Conservation (phyloP, 2,113 vertebrate species). For the Melanerpes formicivorus region DNA sequence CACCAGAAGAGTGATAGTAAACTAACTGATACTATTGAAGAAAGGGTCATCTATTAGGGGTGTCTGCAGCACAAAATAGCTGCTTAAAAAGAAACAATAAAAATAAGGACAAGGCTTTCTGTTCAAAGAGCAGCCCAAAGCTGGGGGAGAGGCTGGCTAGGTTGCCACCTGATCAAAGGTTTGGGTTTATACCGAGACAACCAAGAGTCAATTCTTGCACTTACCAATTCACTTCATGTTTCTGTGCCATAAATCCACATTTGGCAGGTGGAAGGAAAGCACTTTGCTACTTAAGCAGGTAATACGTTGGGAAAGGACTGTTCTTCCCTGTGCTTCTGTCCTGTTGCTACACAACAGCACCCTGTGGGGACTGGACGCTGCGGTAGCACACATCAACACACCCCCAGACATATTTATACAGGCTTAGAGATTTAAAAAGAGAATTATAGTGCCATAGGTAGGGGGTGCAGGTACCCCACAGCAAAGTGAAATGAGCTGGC, state of each 20-base stretch:
- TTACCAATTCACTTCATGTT: neutral
- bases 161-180: neutral
- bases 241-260: neutral
- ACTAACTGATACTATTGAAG: neutral
- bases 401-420: neutral
- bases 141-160: neutral
- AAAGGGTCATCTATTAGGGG: neutral
- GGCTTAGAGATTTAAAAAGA: neutral
- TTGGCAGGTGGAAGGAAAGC: neutral
- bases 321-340: neutral
- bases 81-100: neutral
- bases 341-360: neutral
- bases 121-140: neutral
- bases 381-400: neutral
- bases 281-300: neutral
- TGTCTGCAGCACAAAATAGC: neutral
- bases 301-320: neutral
- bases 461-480: neutral
- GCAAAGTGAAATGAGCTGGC: neutral
- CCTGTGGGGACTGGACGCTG: fast-evolving
- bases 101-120: neutral
- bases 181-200: neutral
- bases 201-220: neutral
- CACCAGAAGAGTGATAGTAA: neutral
- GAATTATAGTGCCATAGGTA: neutral